phyloP scores from a whole-genome alignment of 1,140 invertebrate genomes.

The Halotydeus destructor region DNA sequence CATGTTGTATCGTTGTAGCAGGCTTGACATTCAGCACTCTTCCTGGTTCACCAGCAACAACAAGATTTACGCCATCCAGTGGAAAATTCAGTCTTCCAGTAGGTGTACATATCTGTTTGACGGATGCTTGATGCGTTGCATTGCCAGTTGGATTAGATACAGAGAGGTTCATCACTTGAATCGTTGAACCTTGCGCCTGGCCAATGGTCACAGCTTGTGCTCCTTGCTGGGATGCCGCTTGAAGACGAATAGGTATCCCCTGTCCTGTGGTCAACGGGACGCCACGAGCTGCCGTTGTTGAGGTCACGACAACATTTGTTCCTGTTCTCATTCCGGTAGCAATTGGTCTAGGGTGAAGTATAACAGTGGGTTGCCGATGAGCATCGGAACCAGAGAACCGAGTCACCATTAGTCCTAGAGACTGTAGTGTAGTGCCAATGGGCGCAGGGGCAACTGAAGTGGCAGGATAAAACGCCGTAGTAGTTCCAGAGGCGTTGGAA shows the following conservation, averaged over 20 bases:
- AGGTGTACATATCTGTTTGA: neutral
- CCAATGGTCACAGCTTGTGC: neutral
- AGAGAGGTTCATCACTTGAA: constrained; percentile 4
- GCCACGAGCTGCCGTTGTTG: neutral
- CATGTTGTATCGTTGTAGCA: neutral
- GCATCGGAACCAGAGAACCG: neutral
- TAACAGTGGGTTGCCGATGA: constrained; percentile 7
- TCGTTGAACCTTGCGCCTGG: constrained; percentile 4
- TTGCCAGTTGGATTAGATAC: neutral
- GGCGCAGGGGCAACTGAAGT: no score
- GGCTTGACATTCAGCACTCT: neutral
- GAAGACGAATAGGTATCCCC: constrained; percentile 1
- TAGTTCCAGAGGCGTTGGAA: no score
- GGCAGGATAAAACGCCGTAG: no score
- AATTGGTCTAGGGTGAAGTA: constrained; percentile 4
- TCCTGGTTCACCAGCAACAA: neutral
- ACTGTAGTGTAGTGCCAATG: neutral
- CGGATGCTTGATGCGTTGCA: neutral
- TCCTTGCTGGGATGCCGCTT: neutral
- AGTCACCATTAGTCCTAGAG: constrained; percentile 6
- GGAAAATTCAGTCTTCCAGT: neutral
- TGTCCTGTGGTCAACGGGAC: neutral
- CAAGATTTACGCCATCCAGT: neutral
- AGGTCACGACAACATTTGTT: neutral
- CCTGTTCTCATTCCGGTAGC: neutral